Percentiles rank a stretch among this genome's conserved stretches.
phyloP scores from a whole-genome alignment of 2,113 vertebrate species.

The Crocuta crocuta region DNA sequence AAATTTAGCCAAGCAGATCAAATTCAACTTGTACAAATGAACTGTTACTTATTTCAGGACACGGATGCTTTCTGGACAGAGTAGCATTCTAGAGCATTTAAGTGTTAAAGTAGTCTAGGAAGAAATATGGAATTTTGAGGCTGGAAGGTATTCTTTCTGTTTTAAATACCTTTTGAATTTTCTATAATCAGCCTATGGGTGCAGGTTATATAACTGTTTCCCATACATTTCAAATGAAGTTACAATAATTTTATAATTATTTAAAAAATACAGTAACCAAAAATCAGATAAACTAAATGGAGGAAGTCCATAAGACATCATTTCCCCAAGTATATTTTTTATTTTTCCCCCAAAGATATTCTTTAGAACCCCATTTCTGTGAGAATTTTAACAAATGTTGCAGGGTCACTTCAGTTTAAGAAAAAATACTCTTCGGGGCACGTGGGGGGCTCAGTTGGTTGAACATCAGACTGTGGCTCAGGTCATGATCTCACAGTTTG shows the following conservation, averaged over 20 bases:
- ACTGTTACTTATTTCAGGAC: neutral
- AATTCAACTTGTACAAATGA: conserved; percentile 1
- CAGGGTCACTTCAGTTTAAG: neutral
- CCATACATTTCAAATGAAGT: neutral
- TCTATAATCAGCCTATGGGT: neutral
- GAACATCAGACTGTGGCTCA: too few species aligned
- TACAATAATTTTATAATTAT: conserved; percentile 13
- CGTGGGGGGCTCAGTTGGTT: too few species aligned
- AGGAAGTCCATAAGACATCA: neutral
- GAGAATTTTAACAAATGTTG: neutral
- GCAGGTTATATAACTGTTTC: conserved; percentile 18
- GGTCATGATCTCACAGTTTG: too few species aligned
- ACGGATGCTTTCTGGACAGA: neutral
- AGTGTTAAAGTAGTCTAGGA: neutral
- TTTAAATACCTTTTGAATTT: conserved; percentile 20
- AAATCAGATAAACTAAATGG: neutral
- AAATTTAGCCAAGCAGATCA: neutral
- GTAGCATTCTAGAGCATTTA: neutral
- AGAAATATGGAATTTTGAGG: neutral
- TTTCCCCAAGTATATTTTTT: conserved; percentile 12
- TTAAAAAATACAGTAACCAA: neutral
- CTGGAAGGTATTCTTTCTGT: neutral
- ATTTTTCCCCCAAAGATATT: neutral
- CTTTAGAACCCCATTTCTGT: neutral
- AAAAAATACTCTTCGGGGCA: neutral